These are phyloP conservation scores for Leptodactylus fuscus DNA, from an alignment of 2,113 vertebrate genomes.

Conservation along the genomic window DNA sequence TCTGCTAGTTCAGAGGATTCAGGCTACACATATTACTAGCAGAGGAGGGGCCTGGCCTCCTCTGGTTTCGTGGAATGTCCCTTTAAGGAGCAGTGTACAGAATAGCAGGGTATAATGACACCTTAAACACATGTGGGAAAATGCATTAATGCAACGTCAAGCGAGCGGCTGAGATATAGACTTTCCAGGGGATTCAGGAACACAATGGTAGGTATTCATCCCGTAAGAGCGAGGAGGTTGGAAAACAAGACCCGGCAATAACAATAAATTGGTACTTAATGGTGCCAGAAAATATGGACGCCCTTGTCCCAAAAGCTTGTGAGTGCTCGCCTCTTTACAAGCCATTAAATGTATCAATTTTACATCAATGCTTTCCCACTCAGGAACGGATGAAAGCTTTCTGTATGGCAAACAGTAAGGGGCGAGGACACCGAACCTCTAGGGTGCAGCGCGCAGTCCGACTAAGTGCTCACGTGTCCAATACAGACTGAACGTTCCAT, in stretches of 20 bases:
- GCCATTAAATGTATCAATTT: constrained; percentile 19
- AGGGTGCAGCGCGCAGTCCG: neutral
- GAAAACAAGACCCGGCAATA: neutral
- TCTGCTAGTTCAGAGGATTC: no score
- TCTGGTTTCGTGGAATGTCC: neutral
- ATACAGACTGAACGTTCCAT: neutral
- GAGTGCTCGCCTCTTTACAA: neutral
- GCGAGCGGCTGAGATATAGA: neutral
- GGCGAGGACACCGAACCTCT: constrained; percentile 23
- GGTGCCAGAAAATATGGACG: neutral
- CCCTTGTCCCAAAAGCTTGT: neutral
- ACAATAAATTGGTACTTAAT: neutral
- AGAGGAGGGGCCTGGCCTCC: no score
- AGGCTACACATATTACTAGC: no score
- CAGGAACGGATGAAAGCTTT: constrained; percentile 19
- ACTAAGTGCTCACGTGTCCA: constrained; percentile 3
- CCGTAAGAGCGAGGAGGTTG: neutral
- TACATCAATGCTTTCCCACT: neutral
- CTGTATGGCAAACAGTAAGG: neutral
- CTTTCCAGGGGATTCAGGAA: neutral
- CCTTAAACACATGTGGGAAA: neutral
- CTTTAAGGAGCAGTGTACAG: neutral
- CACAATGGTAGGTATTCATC: neutral
- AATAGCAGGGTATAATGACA: neutral
- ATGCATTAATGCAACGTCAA: neutral